These are phyloP conservation scores for Cosmopolites sordidus DNA, from an alignment of 2,888 invertebrate genomes.

Conservation along the genomic window DNA sequence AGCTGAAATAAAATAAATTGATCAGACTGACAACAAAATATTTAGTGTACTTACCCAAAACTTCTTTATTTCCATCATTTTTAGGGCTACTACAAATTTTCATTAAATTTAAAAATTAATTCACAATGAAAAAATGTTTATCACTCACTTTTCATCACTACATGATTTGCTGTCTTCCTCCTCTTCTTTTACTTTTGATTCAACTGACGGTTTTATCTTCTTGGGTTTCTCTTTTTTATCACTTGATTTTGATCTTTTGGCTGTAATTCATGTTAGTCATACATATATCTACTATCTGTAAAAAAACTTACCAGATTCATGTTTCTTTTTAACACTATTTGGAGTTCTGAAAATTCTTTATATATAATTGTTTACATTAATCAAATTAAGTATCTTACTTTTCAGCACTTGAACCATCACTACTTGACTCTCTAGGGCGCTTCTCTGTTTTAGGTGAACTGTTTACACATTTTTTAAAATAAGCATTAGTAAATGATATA, in stretches of 20 bases:
- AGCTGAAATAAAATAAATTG: not conserved
- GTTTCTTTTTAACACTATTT: conserved; percentile 1
- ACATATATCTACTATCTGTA: conserved; percentile 7
- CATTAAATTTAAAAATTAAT: no score
- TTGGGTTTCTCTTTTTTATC: conserved; percentile 44
- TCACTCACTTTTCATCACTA: not conserved
- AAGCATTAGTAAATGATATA: not conserved
- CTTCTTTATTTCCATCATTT: no score
- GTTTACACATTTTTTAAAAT: conserved; percentile 20
- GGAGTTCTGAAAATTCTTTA: not conserved
- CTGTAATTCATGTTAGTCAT: not conserved
- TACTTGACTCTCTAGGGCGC: conserved; percentile 23
- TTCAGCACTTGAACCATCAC: conserved; percentile 30
- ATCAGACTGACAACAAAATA: not conserved
- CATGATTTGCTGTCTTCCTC: not conserved
- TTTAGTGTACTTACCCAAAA: not conserved
- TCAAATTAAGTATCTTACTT: conserved; percentile 21
- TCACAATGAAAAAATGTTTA: no score
- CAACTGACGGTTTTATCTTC: not conserved
- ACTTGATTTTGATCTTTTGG: not conserved
- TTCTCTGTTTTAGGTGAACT: conserved; percentile 21
- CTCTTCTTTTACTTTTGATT: not conserved
- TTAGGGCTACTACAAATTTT: no score
- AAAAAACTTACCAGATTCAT: not conserved
- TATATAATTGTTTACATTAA: not conserved